phyloP scores from a whole-genome alignment of 2,113 vertebrate genomes.

The Eulemur rufifrons region DNA sequence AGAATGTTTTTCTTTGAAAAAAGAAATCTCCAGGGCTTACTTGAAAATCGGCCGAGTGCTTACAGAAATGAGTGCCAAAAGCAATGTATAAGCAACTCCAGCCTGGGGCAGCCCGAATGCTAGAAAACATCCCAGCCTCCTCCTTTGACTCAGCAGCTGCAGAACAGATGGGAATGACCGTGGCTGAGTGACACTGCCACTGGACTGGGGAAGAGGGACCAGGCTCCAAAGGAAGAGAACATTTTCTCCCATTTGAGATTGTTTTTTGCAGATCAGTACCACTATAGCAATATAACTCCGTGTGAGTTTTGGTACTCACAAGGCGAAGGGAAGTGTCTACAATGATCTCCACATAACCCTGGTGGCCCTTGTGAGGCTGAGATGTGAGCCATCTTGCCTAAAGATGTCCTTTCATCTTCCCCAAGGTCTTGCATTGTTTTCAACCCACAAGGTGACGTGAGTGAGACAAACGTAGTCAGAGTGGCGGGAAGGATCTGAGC shows the following conservation, averaged over 20 bases:
- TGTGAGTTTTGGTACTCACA: background rate
- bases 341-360: background rate
- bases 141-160: constrained; percentile 77
- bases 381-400: constrained; percentile 49
- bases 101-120: background rate
- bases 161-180: constrained; percentile 78
- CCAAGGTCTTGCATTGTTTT: constrained; percentile 48
- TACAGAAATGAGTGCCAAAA: constrained; percentile 64
- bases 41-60: constrained; percentile 58
- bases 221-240: background rate
- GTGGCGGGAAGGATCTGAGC: constrained; percentile 39
- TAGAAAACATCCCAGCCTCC: constrained; percentile 52
- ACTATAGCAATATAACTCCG: background rate
- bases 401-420: constrained; percentile 54
- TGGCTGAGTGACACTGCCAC: constrained; percentile 47
- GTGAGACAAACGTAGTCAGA: constrained; percentile 51
- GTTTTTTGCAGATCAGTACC: background rate
- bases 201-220: background rate
- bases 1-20: constrained; percentile 79
- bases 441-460: constrained; percentile 52
- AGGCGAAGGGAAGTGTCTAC: background rate
- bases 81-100: constrained; percentile 43
- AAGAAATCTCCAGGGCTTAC: constrained; percentile 75
- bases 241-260: constrained; percentile 29
- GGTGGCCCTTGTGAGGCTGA: background rate